phyloP scores from a whole-genome alignment of 2,113 vertebrate genomes.

The Indicator indicator region DNA sequence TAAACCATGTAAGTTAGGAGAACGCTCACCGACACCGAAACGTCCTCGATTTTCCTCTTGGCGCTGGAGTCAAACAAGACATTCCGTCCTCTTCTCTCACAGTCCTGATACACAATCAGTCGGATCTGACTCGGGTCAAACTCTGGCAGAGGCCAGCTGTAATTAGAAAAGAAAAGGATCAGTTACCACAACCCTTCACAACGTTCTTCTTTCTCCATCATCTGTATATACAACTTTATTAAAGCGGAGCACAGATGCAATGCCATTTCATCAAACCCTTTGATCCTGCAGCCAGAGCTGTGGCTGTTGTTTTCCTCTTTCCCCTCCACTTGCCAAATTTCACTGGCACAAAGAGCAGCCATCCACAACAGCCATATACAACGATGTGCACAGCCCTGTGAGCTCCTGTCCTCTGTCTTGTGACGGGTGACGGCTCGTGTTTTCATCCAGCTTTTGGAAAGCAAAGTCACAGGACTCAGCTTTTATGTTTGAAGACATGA shows the following conservation, averaged over 20 bases:
- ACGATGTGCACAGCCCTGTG: background rate
- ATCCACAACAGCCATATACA: background rate
- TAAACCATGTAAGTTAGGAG: background rate
- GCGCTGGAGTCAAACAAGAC: constrained; percentile 96
- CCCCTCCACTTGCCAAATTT: background rate
- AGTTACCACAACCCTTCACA: background rate
- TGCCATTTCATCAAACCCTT: background rate
- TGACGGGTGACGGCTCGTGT: background rate
- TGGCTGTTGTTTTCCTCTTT: background rate
- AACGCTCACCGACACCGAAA: constrained; percentile 86
- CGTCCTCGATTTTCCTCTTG: constrained; percentile 91
- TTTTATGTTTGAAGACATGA: background rate
- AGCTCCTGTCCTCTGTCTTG: background rate
- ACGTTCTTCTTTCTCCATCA: background rate
- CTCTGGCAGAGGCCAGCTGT: constrained; percentile 93
- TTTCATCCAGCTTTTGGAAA: background rate
- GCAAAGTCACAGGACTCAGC: background rate
- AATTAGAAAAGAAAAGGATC: constrained; percentile 47
- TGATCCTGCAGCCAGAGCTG: background rate
- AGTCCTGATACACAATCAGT: constrained; percentile 98
- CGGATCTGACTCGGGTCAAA: constrained; percentile 96
- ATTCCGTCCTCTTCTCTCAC: constrained; percentile 93
- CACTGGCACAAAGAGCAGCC: background rate
- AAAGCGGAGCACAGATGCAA: constrained; percentile 13
- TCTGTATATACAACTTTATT: background rate